Evolutionary conservation across 1,140 invertebrate genomes (phyloP).

Genomic region (Drosophila lacertosa): DNA sequence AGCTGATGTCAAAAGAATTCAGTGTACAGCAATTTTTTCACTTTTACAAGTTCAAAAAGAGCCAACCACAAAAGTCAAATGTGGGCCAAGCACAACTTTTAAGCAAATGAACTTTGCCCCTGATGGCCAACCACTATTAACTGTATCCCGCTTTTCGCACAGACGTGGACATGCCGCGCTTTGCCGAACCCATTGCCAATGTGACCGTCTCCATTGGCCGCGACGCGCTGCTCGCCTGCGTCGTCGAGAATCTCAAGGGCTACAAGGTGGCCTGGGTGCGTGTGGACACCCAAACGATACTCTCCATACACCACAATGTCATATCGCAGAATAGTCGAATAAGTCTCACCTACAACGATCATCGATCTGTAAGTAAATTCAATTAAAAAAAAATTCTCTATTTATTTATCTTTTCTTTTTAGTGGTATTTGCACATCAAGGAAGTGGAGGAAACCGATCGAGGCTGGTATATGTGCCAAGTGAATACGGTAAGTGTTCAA

Average conservation of each 20-base stretch:
- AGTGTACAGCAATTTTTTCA: constrained; percentile 25
- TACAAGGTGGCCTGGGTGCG: constrained; percentile 97
- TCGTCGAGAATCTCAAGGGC: constrained; percentile 94
- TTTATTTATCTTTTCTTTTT: neutral
- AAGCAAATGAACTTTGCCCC: constrained; percentile 43
- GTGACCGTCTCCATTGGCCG: constrained; percentile 95
- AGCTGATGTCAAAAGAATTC: constrained; percentile 22
- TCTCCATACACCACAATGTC: constrained; percentile 95
- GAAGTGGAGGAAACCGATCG: constrained; percentile 92
- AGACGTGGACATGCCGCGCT: constrained; percentile 89
- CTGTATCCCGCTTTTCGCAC: constrained; percentile 7
- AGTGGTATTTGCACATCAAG: constrained; percentile 93
- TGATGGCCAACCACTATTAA: neutral
- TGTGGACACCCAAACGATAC: constrained; percentile 95
- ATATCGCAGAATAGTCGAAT: constrained; percentile 95
- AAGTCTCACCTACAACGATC: constrained; percentile 93
- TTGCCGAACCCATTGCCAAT: constrained; percentile 95
- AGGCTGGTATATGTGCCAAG: constrained; percentile 87
- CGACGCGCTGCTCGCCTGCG: constrained; percentile 95
- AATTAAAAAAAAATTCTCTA: neutral
- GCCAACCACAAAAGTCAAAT: constrained; percentile 25
- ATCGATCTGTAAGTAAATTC: constrained; percentile 86
- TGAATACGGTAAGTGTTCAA: constrained; percentile 80
- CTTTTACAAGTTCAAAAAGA: constrained; percentile 23
- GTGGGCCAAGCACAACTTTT: constrained; percentile 37